Base-by-base conservation (phyloP, 1,140 invertebrate species). In the Stegodyphus dumicola region DNA sequence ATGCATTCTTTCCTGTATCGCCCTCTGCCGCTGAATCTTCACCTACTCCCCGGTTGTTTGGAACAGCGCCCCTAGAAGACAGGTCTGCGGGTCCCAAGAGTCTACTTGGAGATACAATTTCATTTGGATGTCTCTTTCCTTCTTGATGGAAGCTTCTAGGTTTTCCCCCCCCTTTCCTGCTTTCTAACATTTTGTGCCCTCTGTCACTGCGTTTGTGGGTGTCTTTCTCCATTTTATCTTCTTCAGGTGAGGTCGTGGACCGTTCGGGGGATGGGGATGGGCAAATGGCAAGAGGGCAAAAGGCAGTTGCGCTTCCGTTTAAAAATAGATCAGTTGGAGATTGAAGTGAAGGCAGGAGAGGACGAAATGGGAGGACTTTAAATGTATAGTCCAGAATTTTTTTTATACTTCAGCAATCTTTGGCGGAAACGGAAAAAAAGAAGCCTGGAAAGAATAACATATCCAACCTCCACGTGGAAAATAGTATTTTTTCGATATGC, bases 251-350 rank as follows among this genome's bases (percentile, higher is more conserved):
- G 49, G 69, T 69, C 33, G 33, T 33, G 33, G 33, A 33, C 33
- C 33, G 33, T 33, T 33, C 33, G 33, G 33, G 33, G 33, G 33
- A n/a, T 33, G 33, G 33, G 33, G 33, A 33, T 33, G 33, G 33
- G 33, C 33, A 33, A 33, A 33, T 51, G 69, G 79, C 9, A 60
- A 51, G 49, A 73, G 67, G 70, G 67, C 15, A 73, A 33, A 73
- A 56, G 11, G 77, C 53, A 60, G 48, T 52, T 64, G 70, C 80
- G 71, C 71, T 66, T 83, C 70, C 73, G 80, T 75, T 83, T 83
- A 75, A 83, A 83, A 83, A 83, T 83, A 83, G 80, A 83, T 83
- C 71, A 71, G 67, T 81, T 51, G 54, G 69, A 53, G 66, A 56
- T 81, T 18, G 69, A 33, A 33, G 33, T 64, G 77, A 33, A 66